Percentiles rank a stretch among this genome's conserved stretches.
These are phyloP conservation scores for Arenaria interpres DNA, from an alignment of 2,113 vertebrate genomes.

Conservation along the genomic window DNA sequence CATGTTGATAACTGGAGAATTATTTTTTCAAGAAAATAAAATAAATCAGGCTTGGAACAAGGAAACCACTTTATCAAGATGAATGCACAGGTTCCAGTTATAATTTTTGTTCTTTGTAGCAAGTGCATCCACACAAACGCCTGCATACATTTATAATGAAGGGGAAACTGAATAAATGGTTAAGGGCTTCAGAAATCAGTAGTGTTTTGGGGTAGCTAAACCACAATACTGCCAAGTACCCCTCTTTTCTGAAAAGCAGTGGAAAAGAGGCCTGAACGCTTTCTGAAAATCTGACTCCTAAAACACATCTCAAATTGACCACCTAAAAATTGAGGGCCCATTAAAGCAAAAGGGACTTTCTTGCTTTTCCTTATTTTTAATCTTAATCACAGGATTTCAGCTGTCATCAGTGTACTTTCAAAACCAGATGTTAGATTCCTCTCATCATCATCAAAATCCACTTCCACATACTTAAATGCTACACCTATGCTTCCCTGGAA, in stretches of 20 bases:
- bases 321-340: neutral
- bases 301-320: neutral
- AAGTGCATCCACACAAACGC: neutral
- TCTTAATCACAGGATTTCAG: neutral
- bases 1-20: neutral
- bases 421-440: slow-evolving; percentile 7
- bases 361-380: neutral
- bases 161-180: neutral
- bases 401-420: neutral
- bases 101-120: neutral
- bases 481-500: neutral
- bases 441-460: neutral
- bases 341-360: neutral
- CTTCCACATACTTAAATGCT: neutral
- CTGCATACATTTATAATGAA: neutral
- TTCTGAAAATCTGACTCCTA: neutral
- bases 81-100: neutral
- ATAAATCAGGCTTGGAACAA: neutral
- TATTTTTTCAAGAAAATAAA: neutral
- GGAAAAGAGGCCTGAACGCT: neutral
- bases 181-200: neutral
- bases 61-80: neutral
- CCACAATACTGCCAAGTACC: neutral
- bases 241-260: neutral
- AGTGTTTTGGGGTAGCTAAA: neutral